Evolutionary conservation across 2,888 invertebrate genomes (phyloP), one percentile per base, ranked within the genome.

Genomic region (Agrochola macilenta): DNA sequence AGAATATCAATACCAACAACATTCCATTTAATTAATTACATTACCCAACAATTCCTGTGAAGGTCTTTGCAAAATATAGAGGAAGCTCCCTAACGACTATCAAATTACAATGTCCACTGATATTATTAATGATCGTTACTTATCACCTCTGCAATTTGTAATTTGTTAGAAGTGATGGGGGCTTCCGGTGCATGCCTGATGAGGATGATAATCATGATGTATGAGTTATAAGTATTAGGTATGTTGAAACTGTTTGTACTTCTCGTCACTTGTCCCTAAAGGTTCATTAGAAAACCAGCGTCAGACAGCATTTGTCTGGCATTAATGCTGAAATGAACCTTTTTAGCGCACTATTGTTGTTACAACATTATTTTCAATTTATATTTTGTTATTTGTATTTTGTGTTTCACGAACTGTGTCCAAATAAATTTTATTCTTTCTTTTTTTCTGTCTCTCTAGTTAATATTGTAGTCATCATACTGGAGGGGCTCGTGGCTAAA

Each of bases 21-120:
- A 46, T 26, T 46, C 46, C n/a, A 46, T 69, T n/a, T 69, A n/a
- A 35, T n/a, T 46, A 43, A 57, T 74, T 73, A 35, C 17, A 23
- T 23, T 26, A 60, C 26, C 17, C 11, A 35, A 14, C 14, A 20
- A 54, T 73, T 43, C 12, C 26, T 35, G 26, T 49, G 71, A 73
- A 54, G 52, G 73, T 26, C 52, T 39, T 26, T 52, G 52, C 69
- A 23, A 71, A 23, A 30, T 26, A 69, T 7, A 69, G 23, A 52
- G 39, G 26, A 26, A 17, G 20, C 26, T 73, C 39, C 14, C 0
- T 73, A 52, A 73, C 23, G 52, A 71, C 23, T 39, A 43, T 54
- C 17, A n/a, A 43, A 73, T 54, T 39, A 54, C 43, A 39, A 30
- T 43, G 54, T 17, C 43, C 17, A 54, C 17, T 52, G 39, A 49